Evolutionary conservation across 2,797 vertebrate genomes (phyloP), one percentile per base, ranked within the genome.

Genomic region (Takifugu rubripes): DNA sequence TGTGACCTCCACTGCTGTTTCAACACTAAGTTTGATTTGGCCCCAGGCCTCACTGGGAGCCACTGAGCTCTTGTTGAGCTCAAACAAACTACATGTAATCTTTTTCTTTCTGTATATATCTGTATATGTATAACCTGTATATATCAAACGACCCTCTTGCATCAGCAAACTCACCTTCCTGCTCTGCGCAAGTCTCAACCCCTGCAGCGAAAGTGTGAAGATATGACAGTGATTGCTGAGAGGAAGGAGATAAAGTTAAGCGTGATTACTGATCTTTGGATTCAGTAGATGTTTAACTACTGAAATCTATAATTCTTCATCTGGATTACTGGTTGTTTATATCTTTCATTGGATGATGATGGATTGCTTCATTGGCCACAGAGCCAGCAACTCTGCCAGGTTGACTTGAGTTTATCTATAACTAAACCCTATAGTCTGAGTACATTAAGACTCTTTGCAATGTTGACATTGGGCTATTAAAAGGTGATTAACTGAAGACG

Each of bases 191-290:
- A 44, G n/a, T 17, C n/a, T 17, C 11, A 40, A 40, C 12, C 4
- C 33, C 33, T 3, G 24, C 2, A 53, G 27, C 56, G 7, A 27
- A 45, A 31, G 40, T 43, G 14, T 14, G 29, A 44, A 10, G 6
- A 59, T 3, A 15, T 3, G 12, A 51, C 27, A 29, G 53, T 49
- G 5, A n/a, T 46, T 59, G 42, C 10, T 3, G 16, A 50, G 40
- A 27, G 12, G 9, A 52, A 29, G 54, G 29, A 67, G n/a, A 45
- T 5, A 26, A 17, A 31, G 45, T 49, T 64, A 52, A 58, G 54
- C 60, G 52, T 60, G 50, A 63, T 81, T 72, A 24, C 49, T 82
- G 75, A 68, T 75, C 75, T 86, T 85, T 81, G 81, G 70, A 81
- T 75, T 68, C 46, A 61, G 49, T 49, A 7, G 66, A 82, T 82